Conservation (phyloP, 2,113 vertebrate species). For the Ornithorhynchus anatinus region DNA sequence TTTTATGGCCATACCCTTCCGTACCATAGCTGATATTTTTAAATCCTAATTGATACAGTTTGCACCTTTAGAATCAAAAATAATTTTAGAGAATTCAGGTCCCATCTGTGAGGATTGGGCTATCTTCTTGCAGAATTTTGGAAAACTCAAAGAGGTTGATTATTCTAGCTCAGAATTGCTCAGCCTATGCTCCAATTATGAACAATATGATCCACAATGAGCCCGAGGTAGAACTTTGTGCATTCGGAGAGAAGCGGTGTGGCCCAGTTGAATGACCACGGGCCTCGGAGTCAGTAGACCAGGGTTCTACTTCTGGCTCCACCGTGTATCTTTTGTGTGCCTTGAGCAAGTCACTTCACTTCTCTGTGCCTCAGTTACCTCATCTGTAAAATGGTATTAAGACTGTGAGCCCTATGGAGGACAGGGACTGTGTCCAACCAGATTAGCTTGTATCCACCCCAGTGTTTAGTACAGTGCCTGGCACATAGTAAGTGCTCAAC, state of each 20-base stretch:
- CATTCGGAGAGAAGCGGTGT: background rate
- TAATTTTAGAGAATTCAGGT: background rate
- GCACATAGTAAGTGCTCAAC: too few relatives aligned
- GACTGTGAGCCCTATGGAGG: too few relatives aligned
- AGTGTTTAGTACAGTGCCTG: too few relatives aligned
- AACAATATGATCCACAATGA: background rate
- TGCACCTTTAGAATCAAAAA: conserved; percentile 24
- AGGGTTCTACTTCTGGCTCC: too few relatives aligned
- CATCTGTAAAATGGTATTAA: too few relatives aligned
- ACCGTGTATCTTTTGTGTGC: too few relatives aligned
- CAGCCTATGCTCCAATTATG: background rate
- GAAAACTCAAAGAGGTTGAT: conserved; percentile 23
- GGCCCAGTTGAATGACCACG: too few relatives aligned
- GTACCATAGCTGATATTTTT: background rate
- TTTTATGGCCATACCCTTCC: background rate
- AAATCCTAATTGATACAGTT: background rate
- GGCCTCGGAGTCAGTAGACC: too few relatives aligned
- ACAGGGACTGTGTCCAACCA: too few relatives aligned
- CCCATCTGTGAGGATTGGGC: background rate
- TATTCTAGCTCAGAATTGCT: conserved; percentile 20
- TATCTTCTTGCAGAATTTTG: background rate
- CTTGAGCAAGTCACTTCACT: too few relatives aligned
- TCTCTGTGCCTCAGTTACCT: too few relatives aligned
- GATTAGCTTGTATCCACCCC: too few relatives aligned
- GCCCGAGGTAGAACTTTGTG: background rate